These are phyloP conservation scores for Sebastes aleutianus DNA, from an alignment of 2,797 vertebrate species.

Conservation along the genomic window DNA sequence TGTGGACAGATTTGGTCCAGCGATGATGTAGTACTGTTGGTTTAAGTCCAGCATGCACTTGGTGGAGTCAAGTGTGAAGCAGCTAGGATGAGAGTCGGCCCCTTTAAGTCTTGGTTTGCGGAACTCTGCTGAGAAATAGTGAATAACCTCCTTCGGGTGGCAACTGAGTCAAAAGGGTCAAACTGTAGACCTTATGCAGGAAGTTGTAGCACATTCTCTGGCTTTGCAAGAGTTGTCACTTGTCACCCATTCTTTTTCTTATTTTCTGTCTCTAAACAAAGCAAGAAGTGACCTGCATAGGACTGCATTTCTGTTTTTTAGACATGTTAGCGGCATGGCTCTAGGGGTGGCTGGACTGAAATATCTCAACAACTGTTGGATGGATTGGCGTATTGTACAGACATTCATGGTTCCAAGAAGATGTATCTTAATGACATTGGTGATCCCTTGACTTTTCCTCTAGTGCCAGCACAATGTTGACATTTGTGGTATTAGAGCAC, in stretches of 20 bases:
- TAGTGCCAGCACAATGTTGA: neutral
- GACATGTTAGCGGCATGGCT: neutral
- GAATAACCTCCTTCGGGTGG: neutral
- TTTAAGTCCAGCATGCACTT: neutral
- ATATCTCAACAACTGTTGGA: neutral
- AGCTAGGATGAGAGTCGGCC: neutral
- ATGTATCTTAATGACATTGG: neutral
- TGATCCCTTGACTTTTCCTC: neutral
- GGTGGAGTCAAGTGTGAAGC: neutral
- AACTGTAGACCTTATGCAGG: neutral
- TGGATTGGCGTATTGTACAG: neutral
- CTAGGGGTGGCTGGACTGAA: neutral
- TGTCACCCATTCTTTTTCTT: neutral
- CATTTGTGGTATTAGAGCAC: neutral
- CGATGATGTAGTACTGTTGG: neutral
- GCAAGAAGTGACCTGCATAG: neutral
- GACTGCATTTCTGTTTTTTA: neutral
- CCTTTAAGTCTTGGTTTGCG: neutral
- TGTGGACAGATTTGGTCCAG: neutral
- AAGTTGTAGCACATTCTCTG: neutral
- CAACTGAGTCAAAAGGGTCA: neutral
- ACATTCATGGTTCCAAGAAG: neutral
- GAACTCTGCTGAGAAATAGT: neutral
- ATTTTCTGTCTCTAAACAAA: neutral
- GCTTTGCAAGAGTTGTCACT: neutral